Conservation (phyloP, 2,888 invertebrate species). For the Nowickia ferox region DNA sequence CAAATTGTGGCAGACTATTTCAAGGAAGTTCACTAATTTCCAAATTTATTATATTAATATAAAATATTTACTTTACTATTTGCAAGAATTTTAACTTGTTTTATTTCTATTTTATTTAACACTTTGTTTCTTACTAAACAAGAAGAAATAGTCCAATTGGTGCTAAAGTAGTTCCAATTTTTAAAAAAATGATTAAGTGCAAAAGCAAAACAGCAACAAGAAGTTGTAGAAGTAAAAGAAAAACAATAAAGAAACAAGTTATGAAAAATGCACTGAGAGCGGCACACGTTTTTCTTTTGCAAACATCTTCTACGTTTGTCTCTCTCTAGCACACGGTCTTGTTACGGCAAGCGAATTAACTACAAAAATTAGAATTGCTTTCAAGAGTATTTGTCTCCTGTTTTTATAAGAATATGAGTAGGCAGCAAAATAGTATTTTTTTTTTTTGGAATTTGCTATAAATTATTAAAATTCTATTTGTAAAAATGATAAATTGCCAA, state of each 20-base stretch:
- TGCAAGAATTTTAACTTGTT: slow-evolving; percentile 1
- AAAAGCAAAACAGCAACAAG: slow-evolving; percentile 62
- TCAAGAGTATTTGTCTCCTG: slow-evolving; percentile 64
- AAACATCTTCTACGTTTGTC: slow-evolving; percentile 16
- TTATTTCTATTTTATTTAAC: slow-evolving; percentile 7
- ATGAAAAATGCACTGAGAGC: slow-evolving; percentile 67
- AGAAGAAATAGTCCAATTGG: slow-evolving; percentile 60
- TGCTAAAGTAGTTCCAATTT: slow-evolving; percentile 50
- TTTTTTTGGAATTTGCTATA: background rate
- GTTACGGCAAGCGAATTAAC: background rate
- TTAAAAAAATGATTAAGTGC: slow-evolving; percentile 30
- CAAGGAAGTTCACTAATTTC: background rate
- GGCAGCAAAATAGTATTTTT: slow-evolving; percentile 57
- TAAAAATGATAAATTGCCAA: background rate
- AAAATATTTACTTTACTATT: background rate
- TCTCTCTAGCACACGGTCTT: slow-evolving; percentile 27
- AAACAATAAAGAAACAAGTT: slow-evolving; percentile 59
- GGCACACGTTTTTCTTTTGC: slow-evolving; percentile 65
- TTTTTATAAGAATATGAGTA: slow-evolving; percentile 48
- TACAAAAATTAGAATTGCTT: slow-evolving; percentile 51
- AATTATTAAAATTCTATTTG: background rate
- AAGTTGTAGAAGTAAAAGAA: slow-evolving; percentile 22
- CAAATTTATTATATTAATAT: background rate
- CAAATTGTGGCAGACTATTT: background rate
- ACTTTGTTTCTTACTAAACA: slow-evolving; percentile 40